Evolutionary conservation across 2,888 invertebrate genomes (phyloP).

Genomic region (Aplocera efformata): DNA sequence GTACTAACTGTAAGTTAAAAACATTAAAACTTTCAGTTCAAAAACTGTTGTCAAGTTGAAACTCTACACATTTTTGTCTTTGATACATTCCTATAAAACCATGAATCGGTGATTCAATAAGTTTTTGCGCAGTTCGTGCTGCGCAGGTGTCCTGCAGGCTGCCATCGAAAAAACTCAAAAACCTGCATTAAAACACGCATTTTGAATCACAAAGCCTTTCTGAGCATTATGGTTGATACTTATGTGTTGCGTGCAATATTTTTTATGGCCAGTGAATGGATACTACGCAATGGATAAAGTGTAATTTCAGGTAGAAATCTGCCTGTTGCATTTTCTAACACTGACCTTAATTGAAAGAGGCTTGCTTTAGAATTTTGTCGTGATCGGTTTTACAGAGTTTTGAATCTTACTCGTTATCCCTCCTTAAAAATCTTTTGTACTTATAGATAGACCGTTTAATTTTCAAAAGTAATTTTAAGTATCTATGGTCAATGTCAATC

Average conservation of each 20-base stretch:
- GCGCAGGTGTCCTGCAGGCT: constrained; percentile 59
- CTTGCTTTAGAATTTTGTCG: too few species aligned
- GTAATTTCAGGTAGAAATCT: not conserved
- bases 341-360: too few species aligned
- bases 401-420: too few species aligned
- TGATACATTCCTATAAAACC: constrained; percentile 46
- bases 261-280: constrained; percentile 6
- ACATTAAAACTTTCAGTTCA: not conserved
- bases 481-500: too few species aligned
- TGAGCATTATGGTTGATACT: constrained; percentile 32
- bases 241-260: constrained; percentile 32
- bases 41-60: too few species aligned
- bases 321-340: not conserved
- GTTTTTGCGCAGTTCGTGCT: constrained; percentile 67
- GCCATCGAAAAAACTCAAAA: constrained; percentile 40
- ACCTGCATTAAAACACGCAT: constrained; percentile 49
- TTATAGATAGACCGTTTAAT: too few species aligned
- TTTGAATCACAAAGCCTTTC: constrained; percentile 24
- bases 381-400: too few species aligned
- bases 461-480: too few species aligned
- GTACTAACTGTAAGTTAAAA: too few species aligned
- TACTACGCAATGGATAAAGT: constrained; percentile 1
- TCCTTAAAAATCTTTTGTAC: too few species aligned
- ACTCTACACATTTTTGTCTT: constrained; percentile 35
- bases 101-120: constrained; percentile 52